Percentiles rank a stretch among this genome's conserved stretches.
Evolutionary conservation across 2,888 invertebrate genomes (phyloP).

Genomic region (Heliconius ismenius): DNA sequence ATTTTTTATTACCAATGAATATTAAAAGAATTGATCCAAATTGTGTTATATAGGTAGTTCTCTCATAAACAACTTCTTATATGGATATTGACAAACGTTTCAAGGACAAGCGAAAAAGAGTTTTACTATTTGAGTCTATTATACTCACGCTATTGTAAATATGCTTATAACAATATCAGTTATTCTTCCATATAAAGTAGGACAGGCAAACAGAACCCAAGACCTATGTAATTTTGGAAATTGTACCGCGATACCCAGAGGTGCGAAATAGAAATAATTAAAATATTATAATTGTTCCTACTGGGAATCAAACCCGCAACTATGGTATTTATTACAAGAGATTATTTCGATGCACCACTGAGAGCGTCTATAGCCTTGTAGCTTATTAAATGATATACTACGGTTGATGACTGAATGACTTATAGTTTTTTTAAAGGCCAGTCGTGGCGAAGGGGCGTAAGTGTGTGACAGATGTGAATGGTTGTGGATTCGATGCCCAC

Average conservation of each 20-base stretch:
- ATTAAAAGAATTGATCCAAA: slow-evolving; percentile 13
- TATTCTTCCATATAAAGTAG: no score
- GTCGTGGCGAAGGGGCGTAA: no score
- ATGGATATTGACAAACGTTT: neutral
- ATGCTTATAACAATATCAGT: neutral
- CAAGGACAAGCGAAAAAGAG: neutral
- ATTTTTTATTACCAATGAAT: slow-evolving; percentile 21
- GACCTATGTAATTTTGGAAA: neutral
- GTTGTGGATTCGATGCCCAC: no score
- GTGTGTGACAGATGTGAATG: no score
- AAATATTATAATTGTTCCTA: neutral
- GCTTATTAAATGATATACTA: no score
- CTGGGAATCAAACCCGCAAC: neutral
- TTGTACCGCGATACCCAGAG: neutral
- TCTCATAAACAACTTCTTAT: slow-evolving; percentile 7
- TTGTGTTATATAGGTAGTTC: slow-evolving; percentile 10
- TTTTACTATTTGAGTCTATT: neutral
- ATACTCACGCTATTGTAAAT: neutral
- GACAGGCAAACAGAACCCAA: neutral
- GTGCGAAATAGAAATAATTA: neutral
- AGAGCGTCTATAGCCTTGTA: no score
- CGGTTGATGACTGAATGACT: no score
- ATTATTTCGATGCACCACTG: neutral
- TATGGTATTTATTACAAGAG: neutral
- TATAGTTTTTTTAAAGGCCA: no score